Conservation (phyloP, 1,140 invertebrate species). For the Antheraea pernyi region DNA sequence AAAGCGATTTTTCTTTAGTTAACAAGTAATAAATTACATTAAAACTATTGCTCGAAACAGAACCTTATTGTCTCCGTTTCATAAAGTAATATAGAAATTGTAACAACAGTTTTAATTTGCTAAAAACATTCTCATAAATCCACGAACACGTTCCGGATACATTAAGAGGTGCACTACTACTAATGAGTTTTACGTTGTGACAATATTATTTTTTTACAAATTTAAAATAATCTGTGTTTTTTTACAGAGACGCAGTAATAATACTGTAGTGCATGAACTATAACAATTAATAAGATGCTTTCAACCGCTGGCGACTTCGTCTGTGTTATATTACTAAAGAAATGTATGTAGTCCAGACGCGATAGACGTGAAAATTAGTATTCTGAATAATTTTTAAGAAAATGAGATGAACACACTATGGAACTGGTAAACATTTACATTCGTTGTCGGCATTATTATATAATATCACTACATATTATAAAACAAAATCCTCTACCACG, state of each 20-base stretch:
- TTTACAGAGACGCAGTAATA: not conserved
- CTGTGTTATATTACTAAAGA: too few species aligned
- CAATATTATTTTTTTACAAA: not conserved
- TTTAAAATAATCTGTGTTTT: not conserved
- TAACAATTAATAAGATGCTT: not conserved
- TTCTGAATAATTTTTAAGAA: too few species aligned
- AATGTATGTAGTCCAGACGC: too few species aligned
- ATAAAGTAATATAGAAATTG: not conserved
- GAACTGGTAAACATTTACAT: too few species aligned
- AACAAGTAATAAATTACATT: not conserved
- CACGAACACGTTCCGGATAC: not conserved
- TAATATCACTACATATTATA: too few species aligned
- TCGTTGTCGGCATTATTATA: too few species aligned
- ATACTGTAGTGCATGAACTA: not conserved
- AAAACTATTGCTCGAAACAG: not conserved
- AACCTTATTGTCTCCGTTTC: not conserved
- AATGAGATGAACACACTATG: too few species aligned
- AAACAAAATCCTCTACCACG: too few species aligned
- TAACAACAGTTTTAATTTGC: not conserved
- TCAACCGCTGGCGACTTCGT: too few species aligned
- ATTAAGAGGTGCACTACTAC: conserved; percentile 2
- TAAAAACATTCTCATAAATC: conserved; percentile 1
- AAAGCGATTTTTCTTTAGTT: not conserved
- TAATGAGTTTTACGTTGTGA: conserved; percentile 8
- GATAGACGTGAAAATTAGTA: too few species aligned